Conservation (phyloP, 1,140 invertebrate species). For the Drosophila truncata region DNA sequence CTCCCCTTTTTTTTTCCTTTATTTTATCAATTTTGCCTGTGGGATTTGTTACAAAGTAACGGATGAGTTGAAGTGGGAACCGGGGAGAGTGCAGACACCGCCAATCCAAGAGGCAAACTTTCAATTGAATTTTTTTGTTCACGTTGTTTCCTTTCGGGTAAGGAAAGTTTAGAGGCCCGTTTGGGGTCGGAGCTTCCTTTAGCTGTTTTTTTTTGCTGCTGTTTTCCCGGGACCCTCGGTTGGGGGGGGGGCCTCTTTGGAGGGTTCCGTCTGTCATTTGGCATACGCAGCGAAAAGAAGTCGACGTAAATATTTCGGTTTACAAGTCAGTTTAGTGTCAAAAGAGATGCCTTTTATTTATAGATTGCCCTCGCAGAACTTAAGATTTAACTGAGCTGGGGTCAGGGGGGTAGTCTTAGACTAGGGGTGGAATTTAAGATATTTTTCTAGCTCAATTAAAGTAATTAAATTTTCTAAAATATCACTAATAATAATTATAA, state of each 20-base stretch:
- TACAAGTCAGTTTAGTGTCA: slow-evolving; percentile 81
- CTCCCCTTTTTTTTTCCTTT: slow-evolving; percentile 37
- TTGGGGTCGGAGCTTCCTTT: slow-evolving; percentile 29
- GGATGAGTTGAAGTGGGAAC: slow-evolving; percentile 55
- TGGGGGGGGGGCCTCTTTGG: slow-evolving; percentile 7
- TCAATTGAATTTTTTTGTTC: slow-evolving; percentile 75
- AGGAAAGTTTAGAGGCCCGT: slow-evolving; percentile 55
- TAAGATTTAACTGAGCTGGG: background rate
- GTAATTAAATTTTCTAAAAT: no score
- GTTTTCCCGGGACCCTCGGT: slow-evolving; percentile 11
- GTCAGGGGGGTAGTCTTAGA: slow-evolving; percentile 11
- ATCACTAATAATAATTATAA: no score
- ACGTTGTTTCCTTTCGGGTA: slow-evolving; percentile 44
- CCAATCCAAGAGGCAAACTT: slow-evolving; percentile 72
- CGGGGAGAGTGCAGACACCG: slow-evolving; percentile 40
- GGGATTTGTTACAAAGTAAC: slow-evolving; percentile 80
- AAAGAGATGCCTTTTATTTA: slow-evolving; percentile 74
- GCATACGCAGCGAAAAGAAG: slow-evolving; percentile 48
- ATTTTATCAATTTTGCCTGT: slow-evolving; percentile 81
- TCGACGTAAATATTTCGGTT: slow-evolving; percentile 75
- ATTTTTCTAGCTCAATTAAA: background rate
- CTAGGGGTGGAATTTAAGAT: background rate
- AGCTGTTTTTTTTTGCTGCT: background rate
- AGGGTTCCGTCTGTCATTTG: slow-evolving; percentile 65
- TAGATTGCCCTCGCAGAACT: slow-evolving; percentile 53